These are phyloP conservation scores for Seriola rivoliana DNA, from an alignment of 2,113 vertebrate genomes.

Conservation along the genomic window DNA sequence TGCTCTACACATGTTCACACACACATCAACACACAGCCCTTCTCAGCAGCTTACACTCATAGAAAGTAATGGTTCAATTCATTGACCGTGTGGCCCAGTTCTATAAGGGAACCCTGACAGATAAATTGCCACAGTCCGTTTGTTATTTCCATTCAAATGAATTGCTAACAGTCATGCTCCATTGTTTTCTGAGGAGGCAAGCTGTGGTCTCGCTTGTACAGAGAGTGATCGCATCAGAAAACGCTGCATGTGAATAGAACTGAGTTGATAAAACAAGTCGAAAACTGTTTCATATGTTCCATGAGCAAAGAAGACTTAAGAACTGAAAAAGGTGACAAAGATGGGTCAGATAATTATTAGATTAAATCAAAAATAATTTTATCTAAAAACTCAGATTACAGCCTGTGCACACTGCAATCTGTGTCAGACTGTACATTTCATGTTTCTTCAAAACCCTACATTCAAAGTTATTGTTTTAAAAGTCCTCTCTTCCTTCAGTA, in stretches of 20 bases:
- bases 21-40: neutral
- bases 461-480: no score
- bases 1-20: conserved; percentile 36
- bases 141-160: conserved; percentile 19
- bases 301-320: neutral
- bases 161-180: neutral
- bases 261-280: neutral
- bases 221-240: neutral
- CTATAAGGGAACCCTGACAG: neutral
- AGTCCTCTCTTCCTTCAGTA: no score
- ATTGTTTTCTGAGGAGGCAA: neutral
- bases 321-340: neutral
- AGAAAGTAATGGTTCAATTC: neutral
- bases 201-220: neutral
- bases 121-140: conserved; percentile 10
- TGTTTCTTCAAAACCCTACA: no score
- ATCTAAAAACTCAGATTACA: neutral
- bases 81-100: conserved; percentile 24
- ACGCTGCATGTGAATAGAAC: neutral
- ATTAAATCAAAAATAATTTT: neutral
- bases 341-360: neutral
- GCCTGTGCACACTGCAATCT: neutral
- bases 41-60: neutral
- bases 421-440: no score
- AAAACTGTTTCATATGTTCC: no score